Percentiles rank a stretch among this genome's conserved stretches.
Evolutionary conservation across 2,113 vertebrate species (phyloP).

Genomic region (Mormyrus iriodes): DNA sequence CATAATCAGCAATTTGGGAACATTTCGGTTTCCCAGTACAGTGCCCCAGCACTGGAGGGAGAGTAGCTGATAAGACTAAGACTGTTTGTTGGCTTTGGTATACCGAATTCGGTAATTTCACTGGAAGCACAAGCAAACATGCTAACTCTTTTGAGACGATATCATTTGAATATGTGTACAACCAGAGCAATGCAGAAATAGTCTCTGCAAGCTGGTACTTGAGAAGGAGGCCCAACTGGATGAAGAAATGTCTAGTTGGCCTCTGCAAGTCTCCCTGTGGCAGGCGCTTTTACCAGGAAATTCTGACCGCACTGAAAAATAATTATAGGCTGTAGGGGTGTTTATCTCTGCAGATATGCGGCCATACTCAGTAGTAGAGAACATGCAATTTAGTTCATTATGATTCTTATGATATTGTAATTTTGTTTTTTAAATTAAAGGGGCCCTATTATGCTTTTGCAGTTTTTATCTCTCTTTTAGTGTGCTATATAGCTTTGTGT

Average conservation of each 20-base stretch:
- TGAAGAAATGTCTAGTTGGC: background rate
- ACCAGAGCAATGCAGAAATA: background rate
- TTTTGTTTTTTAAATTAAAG: no score
- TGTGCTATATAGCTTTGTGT: no score
- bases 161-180: background rate
- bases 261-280: no score
- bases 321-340: no score
- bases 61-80: background rate
- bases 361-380: background rate
- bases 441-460: no score
- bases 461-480: no score
- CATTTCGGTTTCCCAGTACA: background rate
- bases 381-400: no score
- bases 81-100: background rate
- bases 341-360: background rate
- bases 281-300: no score
- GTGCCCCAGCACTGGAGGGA: background rate
- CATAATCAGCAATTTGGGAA: background rate
- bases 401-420: no score
- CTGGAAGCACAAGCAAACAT: background rate
- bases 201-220: background rate
- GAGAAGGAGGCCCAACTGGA: background rate
- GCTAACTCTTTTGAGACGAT: background rate
- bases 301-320: no score
- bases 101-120: background rate